Base-by-base conservation (phyloP, 2,113 vertebrate species). In the Sebastes schlegelii region DNA sequence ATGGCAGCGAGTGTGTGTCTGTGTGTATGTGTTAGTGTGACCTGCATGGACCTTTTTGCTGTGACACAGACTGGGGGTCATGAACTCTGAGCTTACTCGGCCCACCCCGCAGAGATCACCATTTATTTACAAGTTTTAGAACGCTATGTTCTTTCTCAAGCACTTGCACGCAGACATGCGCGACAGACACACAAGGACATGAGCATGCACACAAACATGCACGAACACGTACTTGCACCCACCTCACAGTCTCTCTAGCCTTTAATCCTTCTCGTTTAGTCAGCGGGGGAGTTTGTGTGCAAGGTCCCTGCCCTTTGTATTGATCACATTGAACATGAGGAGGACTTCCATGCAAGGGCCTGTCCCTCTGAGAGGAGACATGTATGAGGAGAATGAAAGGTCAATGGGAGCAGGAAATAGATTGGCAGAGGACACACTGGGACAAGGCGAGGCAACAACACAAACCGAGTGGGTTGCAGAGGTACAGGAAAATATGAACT, bases 291-390 rank as follows among this genome's bases (percentile, higher is more conserved):
- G 84, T 85, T 71, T 74, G 91, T 88, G 88, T 89, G 83, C 86
- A 86, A 91, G 92, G 92, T 93, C 91, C 71, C 82, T 93, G 90
- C 86, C 88, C 89, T 91, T 78, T 74, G 85, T 91, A 95, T 95
- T 91, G 94, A 95, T 95, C 90, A 86, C 90, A 90, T 85, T 86
- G 85, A 88, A 91, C 86, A 89, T 85, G 82, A 90, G 80, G 84
- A 84, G 87, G 84, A 87, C 86, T 85, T 91, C 88, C 54, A 85
- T 1, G 62, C 87, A 84, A 88, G 84, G 89, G 70, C 68, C 86
- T 77, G 70, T 91, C 84, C 34, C 88, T 88, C 79, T 85, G 89
- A 89, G 83, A 86, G 87, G 54, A 85, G 79, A 84, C 90, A 90
- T 89, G 92, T 84, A 89, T 86, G 85, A 88, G 80, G 54, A 34